Percentiles rank a stretch among this genome's conserved stretches.
These are phyloP conservation scores for Ostrea edulis DNA, from an alignment of 1,140 invertebrate species.

Conservation along the genomic window DNA sequence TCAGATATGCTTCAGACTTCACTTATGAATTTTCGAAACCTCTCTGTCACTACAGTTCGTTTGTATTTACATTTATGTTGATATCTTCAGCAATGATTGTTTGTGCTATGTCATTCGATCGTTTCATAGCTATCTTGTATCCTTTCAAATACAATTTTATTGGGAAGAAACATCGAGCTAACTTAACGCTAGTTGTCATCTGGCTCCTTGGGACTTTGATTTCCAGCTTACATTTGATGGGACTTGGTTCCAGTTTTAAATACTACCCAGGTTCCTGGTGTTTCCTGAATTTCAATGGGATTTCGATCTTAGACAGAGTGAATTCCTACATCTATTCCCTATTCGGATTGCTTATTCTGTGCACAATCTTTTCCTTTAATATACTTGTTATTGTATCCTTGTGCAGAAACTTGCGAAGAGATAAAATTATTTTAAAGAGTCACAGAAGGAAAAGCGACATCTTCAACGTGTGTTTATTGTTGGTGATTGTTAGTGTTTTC, in stretches of 20 bases:
- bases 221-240: constrained; percentile 75
- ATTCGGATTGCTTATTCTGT: constrained; percentile 60
- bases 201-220: constrained; percentile 72
- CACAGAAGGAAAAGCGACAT: neutral
- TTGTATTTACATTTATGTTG: constrained; percentile 77
- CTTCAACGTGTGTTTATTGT: constrained; percentile 2
- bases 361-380: neutral
- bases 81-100: constrained; percentile 77
- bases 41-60: constrained; percentile 76
- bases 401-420: neutral
- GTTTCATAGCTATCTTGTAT: constrained; percentile 76
- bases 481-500: constrained; percentile 5
- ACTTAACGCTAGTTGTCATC: constrained; percentile 61
- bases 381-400: neutral
- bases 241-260: constrained; percentile 69
- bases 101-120: constrained; percentile 78
- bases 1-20: constrained; percentile 64
- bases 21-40: constrained; percentile 67
- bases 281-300: constrained; percentile 75
- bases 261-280: constrained; percentile 79
- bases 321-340: constrained; percentile 72
- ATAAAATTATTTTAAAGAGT: neutral
- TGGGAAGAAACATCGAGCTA: constrained; percentile 62
- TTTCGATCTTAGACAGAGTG: constrained; percentile 52
- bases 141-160: constrained; percentile 77